Base-by-base conservation (phyloP, 2,113 vertebrate species). In the Monopterus albus region DNA sequence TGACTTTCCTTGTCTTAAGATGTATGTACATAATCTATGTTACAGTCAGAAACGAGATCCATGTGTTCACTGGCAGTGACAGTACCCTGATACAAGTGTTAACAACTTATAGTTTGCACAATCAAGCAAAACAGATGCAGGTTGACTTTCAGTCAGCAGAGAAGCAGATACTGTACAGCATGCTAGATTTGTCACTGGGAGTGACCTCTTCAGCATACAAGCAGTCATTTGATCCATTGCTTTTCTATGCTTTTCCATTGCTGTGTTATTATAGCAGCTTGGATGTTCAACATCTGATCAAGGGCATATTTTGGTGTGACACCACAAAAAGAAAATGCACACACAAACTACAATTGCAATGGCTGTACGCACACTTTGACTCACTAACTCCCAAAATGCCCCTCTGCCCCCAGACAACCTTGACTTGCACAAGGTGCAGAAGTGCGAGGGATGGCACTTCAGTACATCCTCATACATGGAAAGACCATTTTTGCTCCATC, bases 401-500 rank as follows among this genome's bases (percentile, higher is more conserved):
- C 43, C 28, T 25, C 15, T 26, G 25, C 3, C 50, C 62, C 35
- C 71, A 47, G 35, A 56, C 51, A n/a, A 83, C 75, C 80, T 82
- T 81, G 80, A 83, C 83, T 77, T 72, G 77, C 75, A 43, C 58
- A 50, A 36, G 57, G 62, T 31, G 9, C 65, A 73, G 60, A 53
- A 45, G 45, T 36, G 42, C 31, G 33, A 56, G 55, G 43, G 75
- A 86, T 69, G 77, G 91, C 91, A 92, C 92, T 92, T 88, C 90
- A 75, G 84, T 76, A 52, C 85, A 86, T 79, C 83, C 77, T 80
- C 14, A 45, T 82, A 89, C 84, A 87, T 74, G 82, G 79, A 89
- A 91, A 91, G 81, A 85, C 88, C 78, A 91, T 93, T 93, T 93
- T 84, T 88, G 91, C 86, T 91, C 82, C 78, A 76, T 57, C 66